Conservation (phyloP, 2,797 vertebrate species). For the Trachurus trachurus region DNA sequence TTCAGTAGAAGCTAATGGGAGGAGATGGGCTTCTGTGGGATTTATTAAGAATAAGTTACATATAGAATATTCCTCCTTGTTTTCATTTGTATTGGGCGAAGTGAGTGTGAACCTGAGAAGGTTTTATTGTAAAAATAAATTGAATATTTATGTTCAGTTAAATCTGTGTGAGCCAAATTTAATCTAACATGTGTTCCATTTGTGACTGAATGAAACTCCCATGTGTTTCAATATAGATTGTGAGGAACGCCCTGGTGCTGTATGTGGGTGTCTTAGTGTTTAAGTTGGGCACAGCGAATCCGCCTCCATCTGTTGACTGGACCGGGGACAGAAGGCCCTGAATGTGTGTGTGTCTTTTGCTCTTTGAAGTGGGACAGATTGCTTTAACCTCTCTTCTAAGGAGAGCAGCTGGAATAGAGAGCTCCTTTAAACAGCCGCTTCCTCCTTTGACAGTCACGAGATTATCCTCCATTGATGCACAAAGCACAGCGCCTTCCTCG, state of each 20-base stretch:
- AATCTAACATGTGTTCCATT: neutral
- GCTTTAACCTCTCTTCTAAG: constrained; percentile 83
- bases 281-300: constrained; percentile 56
- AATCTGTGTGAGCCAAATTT: neutral
- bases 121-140: neutral
- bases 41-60: too few relatives aligned
- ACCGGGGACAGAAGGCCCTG: constrained; percentile 61
- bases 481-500: constrained; percentile 69
- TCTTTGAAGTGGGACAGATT: constrained; percentile 87
- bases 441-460: constrained; percentile 82
- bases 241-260: constrained; percentile 8
- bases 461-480: constrained; percentile 83
- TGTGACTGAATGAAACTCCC: constrained; percentile 8
- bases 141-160: neutral
- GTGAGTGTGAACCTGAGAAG: neutral
- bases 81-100: neutral
- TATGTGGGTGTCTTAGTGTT: constrained; percentile 53
- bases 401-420: constrained; percentile 85
- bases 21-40: too few relatives aligned
- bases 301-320: constrained; percentile 74
- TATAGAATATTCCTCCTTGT: neutral
- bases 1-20: too few relatives aligned
- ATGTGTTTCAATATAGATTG: constrained; percentile 21
- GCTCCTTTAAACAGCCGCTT: constrained; percentile 82
- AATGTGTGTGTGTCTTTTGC: constrained; percentile 55